Percentiles rank a stretch among this genome's conserved stretches.
phyloP scores from a whole-genome alignment of 2,888 invertebrate species.

The Stratiomys singularior region DNA sequence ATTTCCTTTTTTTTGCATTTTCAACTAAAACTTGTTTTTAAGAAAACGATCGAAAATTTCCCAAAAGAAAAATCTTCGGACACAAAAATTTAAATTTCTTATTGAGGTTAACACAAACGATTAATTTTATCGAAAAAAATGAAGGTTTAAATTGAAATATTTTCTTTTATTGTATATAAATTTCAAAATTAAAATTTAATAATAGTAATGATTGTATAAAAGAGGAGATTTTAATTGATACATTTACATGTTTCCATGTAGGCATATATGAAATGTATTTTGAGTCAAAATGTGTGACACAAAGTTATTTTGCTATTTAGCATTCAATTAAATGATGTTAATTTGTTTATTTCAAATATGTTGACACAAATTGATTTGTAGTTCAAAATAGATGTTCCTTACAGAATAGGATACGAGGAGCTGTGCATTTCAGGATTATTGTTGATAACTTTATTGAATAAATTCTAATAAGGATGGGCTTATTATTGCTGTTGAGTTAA shows the following conservation, averaged over 20 bases:
- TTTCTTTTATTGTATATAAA: no score
- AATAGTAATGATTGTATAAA: neutral
- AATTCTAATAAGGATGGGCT: neutral
- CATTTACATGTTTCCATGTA: neutral
- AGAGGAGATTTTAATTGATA: neutral
- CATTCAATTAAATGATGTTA: no score
- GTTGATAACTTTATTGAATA: no score
- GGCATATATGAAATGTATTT: neutral
- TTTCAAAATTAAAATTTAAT: no score
- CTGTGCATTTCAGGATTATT: no score
- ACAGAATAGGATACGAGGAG: neutral
- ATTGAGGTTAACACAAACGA: no score
- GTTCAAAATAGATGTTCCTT: neutral
- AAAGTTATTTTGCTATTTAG: neutral
- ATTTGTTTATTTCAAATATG: neutral
- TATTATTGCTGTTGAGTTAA: neutral
- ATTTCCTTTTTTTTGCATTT: no score
- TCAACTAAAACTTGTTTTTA: neutral
- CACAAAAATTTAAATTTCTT: no score
- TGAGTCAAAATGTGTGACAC: neutral
- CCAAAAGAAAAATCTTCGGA: neutral
- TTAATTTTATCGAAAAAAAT: no score
- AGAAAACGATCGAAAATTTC: slow-evolving; percentile 8
- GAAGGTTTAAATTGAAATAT: no score
- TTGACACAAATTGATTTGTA: neutral